phyloP scores from a whole-genome alignment of 1,140 invertebrate genomes.

The Centruroides vittatus region DNA sequence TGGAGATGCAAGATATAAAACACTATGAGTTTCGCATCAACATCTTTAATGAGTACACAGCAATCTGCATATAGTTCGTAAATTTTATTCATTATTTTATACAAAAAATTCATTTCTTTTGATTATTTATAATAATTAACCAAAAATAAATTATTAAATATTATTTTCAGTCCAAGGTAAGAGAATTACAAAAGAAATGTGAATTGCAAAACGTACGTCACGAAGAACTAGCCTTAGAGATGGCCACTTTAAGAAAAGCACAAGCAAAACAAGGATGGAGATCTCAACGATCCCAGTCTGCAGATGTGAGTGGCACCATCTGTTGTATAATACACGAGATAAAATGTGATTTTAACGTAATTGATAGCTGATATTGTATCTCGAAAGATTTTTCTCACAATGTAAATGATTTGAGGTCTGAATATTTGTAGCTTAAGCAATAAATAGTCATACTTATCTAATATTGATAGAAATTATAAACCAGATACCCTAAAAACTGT shows the following conservation, averaged over 20 bases:
- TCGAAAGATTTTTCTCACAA: no score
- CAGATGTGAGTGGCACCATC: background rate
- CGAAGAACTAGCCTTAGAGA: conserved; percentile 71
- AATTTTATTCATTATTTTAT: background rate
- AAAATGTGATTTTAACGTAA: no score
- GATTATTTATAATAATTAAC: no score
- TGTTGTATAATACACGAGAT: no score
- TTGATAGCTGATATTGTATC: no score
- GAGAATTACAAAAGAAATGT: conserved; percentile 28
- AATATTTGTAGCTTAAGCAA: no score
- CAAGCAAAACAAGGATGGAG: background rate
- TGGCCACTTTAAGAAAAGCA: conserved; percentile 41
- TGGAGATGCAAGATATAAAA: background rate
- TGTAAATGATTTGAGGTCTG: no score
- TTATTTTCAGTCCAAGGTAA: conserved; percentile 49
- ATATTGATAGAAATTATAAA: no score
- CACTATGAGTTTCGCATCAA: background rate
- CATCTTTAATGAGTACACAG: background rate
- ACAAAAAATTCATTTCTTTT: background rate
- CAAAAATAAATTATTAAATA: no score
- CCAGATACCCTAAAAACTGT: no score
- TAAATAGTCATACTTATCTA: no score
- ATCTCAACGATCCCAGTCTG: background rate
- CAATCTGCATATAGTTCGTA: background rate
- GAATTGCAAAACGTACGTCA: conserved; percentile 75